Conservation (phyloP, 1,140 invertebrate species). For the Anthonomus grandis region DNA sequence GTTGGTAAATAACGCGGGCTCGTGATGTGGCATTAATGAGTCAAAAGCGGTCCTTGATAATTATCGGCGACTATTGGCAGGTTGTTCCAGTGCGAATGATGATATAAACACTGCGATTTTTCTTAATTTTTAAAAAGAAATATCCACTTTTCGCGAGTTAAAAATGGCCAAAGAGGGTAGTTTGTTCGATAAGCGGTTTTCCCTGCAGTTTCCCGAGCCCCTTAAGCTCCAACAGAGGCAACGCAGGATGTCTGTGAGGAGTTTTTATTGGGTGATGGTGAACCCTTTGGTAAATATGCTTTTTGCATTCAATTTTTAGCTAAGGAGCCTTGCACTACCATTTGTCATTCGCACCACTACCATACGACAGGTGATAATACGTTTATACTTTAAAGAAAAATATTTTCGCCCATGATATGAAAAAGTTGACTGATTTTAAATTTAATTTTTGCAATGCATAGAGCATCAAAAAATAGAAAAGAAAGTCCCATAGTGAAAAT, state of each 20-base stretch:
- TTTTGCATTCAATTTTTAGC: too few species aligned
- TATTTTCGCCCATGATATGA: too few species aligned
- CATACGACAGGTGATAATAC: too few species aligned
- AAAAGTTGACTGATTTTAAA: too few species aligned
- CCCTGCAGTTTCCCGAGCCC: conserved; percentile 24
- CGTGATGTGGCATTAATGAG: neutral
- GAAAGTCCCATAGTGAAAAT: too few species aligned
- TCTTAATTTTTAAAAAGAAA: neutral
- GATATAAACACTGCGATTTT: conserved; percentile 3
- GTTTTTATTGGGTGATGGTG: conserved; percentile 39
- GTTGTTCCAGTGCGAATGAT: neutral
- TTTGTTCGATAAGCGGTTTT: conserved; percentile 20
- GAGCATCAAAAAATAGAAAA: too few species aligned
- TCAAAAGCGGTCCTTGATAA: neutral
- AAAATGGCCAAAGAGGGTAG: neutral
- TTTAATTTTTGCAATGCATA: too few species aligned
- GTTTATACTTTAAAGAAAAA: too few species aligned
- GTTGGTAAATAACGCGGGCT: neutral
- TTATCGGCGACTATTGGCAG: neutral
- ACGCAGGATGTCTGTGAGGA: conserved; percentile 39
- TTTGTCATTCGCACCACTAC: too few species aligned
- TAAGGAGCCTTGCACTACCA: too few species aligned
- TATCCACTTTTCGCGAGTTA: neutral
- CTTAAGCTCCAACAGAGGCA: conserved; percentile 18
- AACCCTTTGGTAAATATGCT: conserved; percentile 35